Evolutionary conservation across 2,888 invertebrate species (phyloP).

Genomic region (Mystacides longicornis): DNA sequence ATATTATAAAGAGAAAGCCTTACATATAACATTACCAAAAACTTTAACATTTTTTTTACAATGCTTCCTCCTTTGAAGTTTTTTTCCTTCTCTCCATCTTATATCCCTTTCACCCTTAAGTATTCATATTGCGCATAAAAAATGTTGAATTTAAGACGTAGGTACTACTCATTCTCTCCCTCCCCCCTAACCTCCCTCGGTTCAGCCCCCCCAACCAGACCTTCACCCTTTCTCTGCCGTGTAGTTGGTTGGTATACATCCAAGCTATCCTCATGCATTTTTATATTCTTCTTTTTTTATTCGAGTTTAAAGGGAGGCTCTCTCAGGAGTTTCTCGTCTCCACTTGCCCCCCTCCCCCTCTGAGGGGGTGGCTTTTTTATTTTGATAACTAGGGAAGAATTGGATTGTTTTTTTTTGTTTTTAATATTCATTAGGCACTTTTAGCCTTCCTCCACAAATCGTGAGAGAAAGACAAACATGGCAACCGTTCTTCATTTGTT

Average conservation of each 20-base stretch:
- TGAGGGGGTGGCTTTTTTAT: slow-evolving; percentile 50
- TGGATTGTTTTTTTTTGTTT: slow-evolving; percentile 27
- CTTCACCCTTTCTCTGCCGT: slow-evolving; percentile 39
- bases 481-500: slow-evolving; percentile 17
- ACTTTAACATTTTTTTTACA: slow-evolving; percentile 15
- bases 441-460: slow-evolving; percentile 23
- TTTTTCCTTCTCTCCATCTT: slow-evolving; percentile 14
- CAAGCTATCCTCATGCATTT: slow-evolving; percentile 56
- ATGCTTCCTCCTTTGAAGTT: slow-evolving; percentile 11
- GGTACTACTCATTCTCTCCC: slow-evolving; percentile 15
- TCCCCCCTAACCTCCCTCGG: slow-evolving; percentile 15
- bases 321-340: slow-evolving; percentile 13
- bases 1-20: slow-evolving; percentile 18
- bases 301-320: slow-evolving; percentile 49
- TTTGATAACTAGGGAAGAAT: slow-evolving; percentile 42
- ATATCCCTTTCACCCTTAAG: slow-evolving; percentile 24
- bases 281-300: slow-evolving; percentile 56
- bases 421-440: slow-evolving; percentile 26
- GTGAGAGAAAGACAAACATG: slow-evolving; percentile 22
- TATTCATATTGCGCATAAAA: slow-evolving; percentile 25
- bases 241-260: slow-evolving; percentile 41
- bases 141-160: slow-evolving; percentile 25
- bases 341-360: slow-evolving; percentile 8
- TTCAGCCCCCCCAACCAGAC: slow-evolving; percentile 17
- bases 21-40: slow-evolving; percentile 12